Conservation (phyloP, 2,113 vertebrate genomes). For the Ciconia stormi region DNA sequence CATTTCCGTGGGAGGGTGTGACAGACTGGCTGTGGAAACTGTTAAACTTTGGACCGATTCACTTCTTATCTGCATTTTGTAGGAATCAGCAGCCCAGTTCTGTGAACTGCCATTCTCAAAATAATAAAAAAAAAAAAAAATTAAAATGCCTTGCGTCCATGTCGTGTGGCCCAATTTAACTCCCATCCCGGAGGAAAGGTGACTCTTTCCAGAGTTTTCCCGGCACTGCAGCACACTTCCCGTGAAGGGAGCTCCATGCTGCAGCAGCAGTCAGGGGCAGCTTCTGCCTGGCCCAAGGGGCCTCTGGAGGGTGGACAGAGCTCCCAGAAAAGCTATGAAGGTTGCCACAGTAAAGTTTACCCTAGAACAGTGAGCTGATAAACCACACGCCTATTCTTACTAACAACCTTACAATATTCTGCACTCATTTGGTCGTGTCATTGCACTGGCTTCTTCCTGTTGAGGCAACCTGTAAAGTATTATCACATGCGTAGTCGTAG, state of each 20-base stretch:
- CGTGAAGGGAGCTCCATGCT: neutral
- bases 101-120: neutral
- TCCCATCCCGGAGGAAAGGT: neutral
- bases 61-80: neutral
- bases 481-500: neutral
- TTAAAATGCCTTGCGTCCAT: neutral
- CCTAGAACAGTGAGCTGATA: neutral
- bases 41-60: neutral
- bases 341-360: neutral
- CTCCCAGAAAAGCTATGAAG: neutral
- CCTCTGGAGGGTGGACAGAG: neutral
- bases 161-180: neutral
- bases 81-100: neutral
- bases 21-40: neutral
- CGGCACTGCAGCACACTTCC: neutral
- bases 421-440: neutral
- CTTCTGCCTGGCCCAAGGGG: neutral
- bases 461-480: neutral
- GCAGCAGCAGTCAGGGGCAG: fast-evolving
- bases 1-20: neutral
- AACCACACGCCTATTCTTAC: neutral
- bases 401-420: neutral
- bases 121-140: neutral
- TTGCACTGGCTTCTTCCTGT: neutral
- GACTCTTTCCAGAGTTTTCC: neutral